Conservation (phyloP, 2,113 vertebrate genomes). For the Caranx ignobilis region DNA sequence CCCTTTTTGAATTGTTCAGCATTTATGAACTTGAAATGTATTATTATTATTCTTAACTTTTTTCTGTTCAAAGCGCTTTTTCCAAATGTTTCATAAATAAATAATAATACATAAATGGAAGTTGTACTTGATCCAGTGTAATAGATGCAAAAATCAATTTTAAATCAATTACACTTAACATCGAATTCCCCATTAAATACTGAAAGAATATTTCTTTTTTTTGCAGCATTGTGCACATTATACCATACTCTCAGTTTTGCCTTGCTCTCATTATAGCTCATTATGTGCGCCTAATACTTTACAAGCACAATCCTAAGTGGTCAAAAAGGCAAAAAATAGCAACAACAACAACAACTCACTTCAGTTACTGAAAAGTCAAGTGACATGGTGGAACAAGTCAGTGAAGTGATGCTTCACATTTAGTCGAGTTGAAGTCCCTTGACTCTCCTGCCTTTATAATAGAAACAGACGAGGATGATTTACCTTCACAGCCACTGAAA, state of each 20-base stretch:
- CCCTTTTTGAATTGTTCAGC: neutral
- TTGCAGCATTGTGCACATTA: conserved; percentile 18
- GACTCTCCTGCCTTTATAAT: conserved; percentile 76
- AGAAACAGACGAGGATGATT: conserved; percentile 92
- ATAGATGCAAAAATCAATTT: neutral
- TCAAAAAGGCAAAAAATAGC: conserved; percentile 11
- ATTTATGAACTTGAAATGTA: neutral
- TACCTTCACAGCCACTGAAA: conserved; percentile 93
- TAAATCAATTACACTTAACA: neutral
- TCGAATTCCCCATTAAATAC: conserved; percentile 1
- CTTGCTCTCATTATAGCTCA: neutral
- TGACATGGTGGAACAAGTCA: conserved; percentile 51
- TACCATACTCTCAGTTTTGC: neutral
- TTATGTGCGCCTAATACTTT: conserved; percentile 5
- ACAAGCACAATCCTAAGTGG: conserved; percentile 7
- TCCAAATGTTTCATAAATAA: neutral
- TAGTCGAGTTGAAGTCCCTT: conserved; percentile 61
- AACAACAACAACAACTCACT: conserved; percentile 34
- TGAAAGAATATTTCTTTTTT: neutral
- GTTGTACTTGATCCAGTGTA: neutral
- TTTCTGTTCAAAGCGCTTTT: neutral
- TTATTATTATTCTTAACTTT: neutral
- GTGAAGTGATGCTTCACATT: conserved; percentile 66
- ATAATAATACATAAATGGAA: conserved; percentile 1
- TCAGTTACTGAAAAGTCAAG: conserved; percentile 49